phyloP scores from a whole-genome alignment of 2,113 vertebrate genomes.

The Cavia aperea region DNA sequence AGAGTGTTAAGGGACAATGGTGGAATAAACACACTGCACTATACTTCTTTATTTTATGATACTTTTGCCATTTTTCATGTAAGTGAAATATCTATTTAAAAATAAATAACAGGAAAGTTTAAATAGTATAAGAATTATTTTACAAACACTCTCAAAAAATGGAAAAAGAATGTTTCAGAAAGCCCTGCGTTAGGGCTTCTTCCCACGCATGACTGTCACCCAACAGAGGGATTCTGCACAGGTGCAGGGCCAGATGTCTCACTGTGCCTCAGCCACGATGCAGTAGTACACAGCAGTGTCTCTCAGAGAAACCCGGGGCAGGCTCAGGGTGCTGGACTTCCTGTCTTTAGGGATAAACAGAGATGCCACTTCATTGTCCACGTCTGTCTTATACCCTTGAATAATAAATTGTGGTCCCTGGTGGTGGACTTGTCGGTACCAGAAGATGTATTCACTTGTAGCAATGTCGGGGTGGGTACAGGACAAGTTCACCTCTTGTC shows the following conservation, averaged over 20 bases:
- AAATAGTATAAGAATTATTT: background rate
- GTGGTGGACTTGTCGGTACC: constrained; percentile 47
- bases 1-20: background rate
- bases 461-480: constrained; percentile 28
- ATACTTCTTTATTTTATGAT: background rate
- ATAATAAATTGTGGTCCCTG: constrained; percentile 31
- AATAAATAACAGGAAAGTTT: background rate
- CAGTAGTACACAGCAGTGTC: constrained; percentile 52
- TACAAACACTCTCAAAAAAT: background rate
- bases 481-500: constrained; percentile 45
- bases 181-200: background rate
- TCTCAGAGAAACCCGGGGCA: background rate
- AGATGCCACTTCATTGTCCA: constrained; percentile 14
- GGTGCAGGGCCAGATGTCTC: background rate
- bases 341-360: constrained; percentile 34
- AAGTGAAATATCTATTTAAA: background rate
- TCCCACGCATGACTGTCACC: no score
- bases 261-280: constrained; percentile 22
- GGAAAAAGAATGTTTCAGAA: background rate
- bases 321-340: constrained; percentile 35
- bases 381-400: constrained; percentile 9
- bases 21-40: background rate
- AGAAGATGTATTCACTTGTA: constrained; percentile 40
- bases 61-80: background rate
- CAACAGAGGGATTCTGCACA: background rate